Base-by-base conservation (phyloP, 2,113 vertebrate species). In the Ammodytes marinus region DNA sequence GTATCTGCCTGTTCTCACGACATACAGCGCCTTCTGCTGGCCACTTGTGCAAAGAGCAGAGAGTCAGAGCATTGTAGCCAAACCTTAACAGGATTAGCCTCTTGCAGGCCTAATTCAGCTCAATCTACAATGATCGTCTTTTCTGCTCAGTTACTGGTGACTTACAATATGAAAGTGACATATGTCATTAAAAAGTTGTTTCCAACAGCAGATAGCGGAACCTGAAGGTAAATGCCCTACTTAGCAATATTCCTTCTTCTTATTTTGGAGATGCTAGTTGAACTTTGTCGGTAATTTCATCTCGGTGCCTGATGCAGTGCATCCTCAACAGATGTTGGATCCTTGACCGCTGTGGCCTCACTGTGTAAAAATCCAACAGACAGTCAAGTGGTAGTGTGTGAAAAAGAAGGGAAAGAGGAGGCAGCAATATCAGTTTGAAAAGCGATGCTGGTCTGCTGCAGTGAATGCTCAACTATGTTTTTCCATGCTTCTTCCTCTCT, bases 381-480 rank as follows among this genome's bases (percentile, higher is more conserved):
- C 49, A 69, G 11, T 10, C 47, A 50, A 17, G 6, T 7, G n/a
- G 46, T 14, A 14, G 17, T 52, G 42, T 46, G 50, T 40, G 66
- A 54, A 10, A 58, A 35, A 63, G 35, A 68, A 12, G n/a, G 3
- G 8, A 46, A 74, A 3, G 37, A 72, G 74, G 43, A 70, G 53
- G 11, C 6, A 17, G 39, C 8, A 49, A 54, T 42, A 37, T 47
- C 57, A 12, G 69, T 59, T 75, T 86, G 77, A 40, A 57, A 27
- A 65, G 17, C 42, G 64, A 59, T 13, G 61, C 45, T 39, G 59
- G 40, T 83, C 69, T 77, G 79, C 77, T 76, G 52, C 63, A 70
- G 72, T 86, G 88, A 93, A 88, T 83, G 63, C 77, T 79, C 88
- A 91, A 75, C 69, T 79, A 75, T 84, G 83, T 88, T 93, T 92